Percentiles rank a stretch among this genome's conserved stretches.
Evolutionary conservation across 1,140 invertebrate species (phyloP).

Genomic region (Drosophila nannoptera): DNA sequence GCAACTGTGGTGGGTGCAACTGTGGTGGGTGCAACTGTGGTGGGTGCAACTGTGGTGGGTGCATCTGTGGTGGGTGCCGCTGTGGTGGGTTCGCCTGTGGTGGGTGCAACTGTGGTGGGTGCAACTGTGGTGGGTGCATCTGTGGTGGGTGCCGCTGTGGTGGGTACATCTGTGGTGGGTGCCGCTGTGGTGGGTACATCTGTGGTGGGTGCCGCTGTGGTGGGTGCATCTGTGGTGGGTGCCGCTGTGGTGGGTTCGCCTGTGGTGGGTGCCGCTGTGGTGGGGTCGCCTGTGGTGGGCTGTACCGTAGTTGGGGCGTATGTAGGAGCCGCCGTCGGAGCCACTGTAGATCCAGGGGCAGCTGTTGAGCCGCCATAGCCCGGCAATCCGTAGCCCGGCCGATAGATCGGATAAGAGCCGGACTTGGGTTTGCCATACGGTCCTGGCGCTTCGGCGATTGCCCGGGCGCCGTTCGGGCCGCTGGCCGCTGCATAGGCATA

Average conservation of each 20-base stretch:
- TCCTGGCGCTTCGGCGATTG: constrained; percentile 53
- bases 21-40: background rate
- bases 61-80: background rate
- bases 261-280: background rate
- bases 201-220: constrained; percentile 7
- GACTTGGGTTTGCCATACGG: constrained; percentile 7
- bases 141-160: background rate
- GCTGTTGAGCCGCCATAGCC: constrained; percentile 15
- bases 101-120: background rate
- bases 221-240: background rate
- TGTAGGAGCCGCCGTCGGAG: constrained; percentile 6
- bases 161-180: background rate
- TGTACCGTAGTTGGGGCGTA: background rate
- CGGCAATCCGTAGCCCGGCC: constrained; percentile 18
- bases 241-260: constrained; percentile 8
- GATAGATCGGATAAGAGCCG: constrained; percentile 11
- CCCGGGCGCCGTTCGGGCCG: constrained; percentile 52
- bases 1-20: constrained; percentile 4
- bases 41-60: background rate
- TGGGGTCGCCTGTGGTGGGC: background rate
- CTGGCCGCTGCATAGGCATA: constrained; percentile 54
- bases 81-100: background rate
- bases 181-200: background rate
- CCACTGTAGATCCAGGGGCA: background rate
- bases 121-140: background rate